A percentile compares a stretch with the other conserved stretches of the same genome.
These are phyloP conservation scores for Aphodius sticticus DNA, from an alignment of 2,888 invertebrate species.

Conservation along the genomic window DNA sequence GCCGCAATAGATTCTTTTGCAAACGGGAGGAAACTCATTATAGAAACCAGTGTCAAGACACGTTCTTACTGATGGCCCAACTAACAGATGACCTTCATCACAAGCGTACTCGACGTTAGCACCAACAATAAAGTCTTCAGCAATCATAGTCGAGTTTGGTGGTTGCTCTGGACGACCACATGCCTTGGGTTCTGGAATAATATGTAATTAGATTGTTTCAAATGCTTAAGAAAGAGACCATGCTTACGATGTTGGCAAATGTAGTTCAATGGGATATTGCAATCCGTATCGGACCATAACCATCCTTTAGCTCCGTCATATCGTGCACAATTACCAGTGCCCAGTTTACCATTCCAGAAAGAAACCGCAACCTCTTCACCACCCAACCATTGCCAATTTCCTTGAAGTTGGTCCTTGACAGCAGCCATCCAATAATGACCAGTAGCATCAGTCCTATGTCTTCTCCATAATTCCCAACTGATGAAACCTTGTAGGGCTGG, in stretches of 20 bases:
- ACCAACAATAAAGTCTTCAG: conserved; percentile 81
- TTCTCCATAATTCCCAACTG: conserved; percentile 92
- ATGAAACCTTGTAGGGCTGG: conserved; percentile 93
- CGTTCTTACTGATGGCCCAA: conserved; percentile 83
- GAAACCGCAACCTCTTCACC: conserved; percentile 89
- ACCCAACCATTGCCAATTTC: conserved; percentile 90
- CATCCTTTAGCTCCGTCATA: conserved; percentile 94
- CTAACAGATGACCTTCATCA: conserved; percentile 84
- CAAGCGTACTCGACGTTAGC: conserved; percentile 85
- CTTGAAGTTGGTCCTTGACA: conserved; percentile 81
- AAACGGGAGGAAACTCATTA: conserved; percentile 92
- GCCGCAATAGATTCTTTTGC: conserved; percentile 91
- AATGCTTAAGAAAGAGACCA: background rate
- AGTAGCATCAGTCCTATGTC: conserved; percentile 88
- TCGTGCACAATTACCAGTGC: conserved; percentile 84
- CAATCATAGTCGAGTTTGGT: conserved; percentile 88
- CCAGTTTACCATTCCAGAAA: conserved; percentile 90
- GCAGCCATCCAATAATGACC: conserved; percentile 97
- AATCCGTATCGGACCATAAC: conserved; percentile 94
- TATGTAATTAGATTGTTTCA: background rate
- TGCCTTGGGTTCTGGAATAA: conserved; percentile 78
- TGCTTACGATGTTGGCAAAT: conserved; percentile 93
- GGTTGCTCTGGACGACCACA: conserved; percentile 94
- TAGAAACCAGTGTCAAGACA: conserved; percentile 93
- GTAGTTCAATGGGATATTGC: conserved; percentile 83